Base-by-base conservation (phyloP, 2,797 vertebrate species). In the Gambusia yucatana region DNA sequence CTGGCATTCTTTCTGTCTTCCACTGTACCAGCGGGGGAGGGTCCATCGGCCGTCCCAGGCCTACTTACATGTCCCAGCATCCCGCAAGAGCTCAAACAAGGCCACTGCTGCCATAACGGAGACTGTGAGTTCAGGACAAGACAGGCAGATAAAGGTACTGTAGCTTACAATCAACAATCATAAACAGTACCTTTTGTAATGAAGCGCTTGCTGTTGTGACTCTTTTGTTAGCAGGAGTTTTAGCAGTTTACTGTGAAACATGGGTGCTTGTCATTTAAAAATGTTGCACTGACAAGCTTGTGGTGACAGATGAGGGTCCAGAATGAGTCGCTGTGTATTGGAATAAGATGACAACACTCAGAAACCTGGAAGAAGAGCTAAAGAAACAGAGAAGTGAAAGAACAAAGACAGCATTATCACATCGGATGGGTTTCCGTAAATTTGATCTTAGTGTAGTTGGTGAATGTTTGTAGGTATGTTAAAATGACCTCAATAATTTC, bases 1-100 rank as follows among this genome's bases (percentile, higher is more conserved):
- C 92, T 93, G 90, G 91, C 92, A 91, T 91, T 87, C 80, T 88
- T 80, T 81, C 78, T 82, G 76, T 84, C 46, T 78, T 87, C 84
- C 84, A 61, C 90, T 87, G 77, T 84, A 81, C 61, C 82, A 55
- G 87, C 84, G 90, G 92, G 92, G 93, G 94, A 94, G 91, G 92
- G 86, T 82, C 16, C 88, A 87, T 84, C 81, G 39, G 78, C 82
- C 46, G 90, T 94, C 92, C 92, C 93, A 85, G 94, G 93, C 93
- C 93, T 90, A 87, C 89, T 93, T 92, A 87, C 85, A 92, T 90
- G 92, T 95, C 91, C 94, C 94, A 94, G 93, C 94, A 93, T 94
- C 93, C 87, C 86, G 61, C 89, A 86, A 61, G 87, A 90, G 89
- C 91, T 87, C 89, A 72, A 83, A 69, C 87, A 82, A 89, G 88